These are phyloP conservation scores for Oriolus oriolus DNA, from an alignment of 2,113 vertebrate genomes.

Conservation along the genomic window DNA sequence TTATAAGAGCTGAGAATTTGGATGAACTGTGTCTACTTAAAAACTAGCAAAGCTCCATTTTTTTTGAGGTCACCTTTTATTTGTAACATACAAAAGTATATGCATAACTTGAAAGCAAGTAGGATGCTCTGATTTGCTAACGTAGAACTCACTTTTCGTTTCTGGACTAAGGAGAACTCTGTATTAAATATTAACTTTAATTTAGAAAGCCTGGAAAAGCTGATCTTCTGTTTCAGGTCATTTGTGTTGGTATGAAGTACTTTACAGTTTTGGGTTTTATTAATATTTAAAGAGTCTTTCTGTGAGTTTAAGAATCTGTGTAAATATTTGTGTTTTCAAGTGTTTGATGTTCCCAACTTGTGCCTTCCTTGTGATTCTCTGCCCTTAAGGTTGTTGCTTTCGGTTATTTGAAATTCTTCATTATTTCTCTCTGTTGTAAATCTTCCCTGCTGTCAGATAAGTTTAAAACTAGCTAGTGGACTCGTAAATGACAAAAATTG, in stretches of 20 bases:
- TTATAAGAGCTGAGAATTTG: background rate
- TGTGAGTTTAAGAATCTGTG: background rate
- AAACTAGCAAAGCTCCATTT: background rate
- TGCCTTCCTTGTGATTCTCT: background rate
- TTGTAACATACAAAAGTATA: background rate
- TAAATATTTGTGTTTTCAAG: background rate
- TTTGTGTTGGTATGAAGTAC: background rate
- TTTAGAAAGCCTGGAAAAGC: background rate
- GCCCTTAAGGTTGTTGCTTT: background rate
- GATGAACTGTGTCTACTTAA: background rate
- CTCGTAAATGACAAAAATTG: background rate
- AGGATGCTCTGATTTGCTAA: background rate
- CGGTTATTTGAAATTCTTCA: background rate
- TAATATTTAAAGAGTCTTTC: background rate
- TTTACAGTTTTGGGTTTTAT: background rate
- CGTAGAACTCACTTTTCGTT: background rate
- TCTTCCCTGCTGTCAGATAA: background rate
- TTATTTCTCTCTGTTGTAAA: background rate
- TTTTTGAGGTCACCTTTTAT: background rate
- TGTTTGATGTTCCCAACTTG: background rate
- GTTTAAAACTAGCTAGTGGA: background rate
- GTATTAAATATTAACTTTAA: constrained; percentile 8
- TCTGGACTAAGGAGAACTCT: background rate
- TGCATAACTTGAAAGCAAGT: background rate
- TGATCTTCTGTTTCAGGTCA: background rate